Conservation (phyloP, 2,888 invertebrate genomes). For the Stenurella melanura region DNA sequence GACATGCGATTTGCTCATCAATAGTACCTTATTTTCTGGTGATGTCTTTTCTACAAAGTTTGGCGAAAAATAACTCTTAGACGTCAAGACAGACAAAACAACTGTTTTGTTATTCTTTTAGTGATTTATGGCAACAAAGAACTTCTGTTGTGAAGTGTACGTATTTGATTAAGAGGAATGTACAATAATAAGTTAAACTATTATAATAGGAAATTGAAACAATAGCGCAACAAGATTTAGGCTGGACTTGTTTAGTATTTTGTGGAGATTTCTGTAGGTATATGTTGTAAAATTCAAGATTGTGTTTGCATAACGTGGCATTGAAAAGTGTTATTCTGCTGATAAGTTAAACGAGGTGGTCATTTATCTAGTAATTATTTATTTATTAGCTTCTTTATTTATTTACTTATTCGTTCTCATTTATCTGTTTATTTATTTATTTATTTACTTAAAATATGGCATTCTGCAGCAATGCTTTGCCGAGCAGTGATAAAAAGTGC, state of each 20-base stretch:
- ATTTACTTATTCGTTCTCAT: too few species aligned
- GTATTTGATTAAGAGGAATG: background rate
- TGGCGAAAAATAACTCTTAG: constrained; percentile 13
- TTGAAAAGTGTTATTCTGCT: too few species aligned
- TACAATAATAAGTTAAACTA: background rate
- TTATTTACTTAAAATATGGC: too few species aligned
- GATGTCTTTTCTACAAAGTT: constrained; percentile 29
- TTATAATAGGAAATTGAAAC: background rate
- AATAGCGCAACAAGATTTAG: background rate
- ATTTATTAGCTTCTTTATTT: too few species aligned
- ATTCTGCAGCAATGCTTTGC: too few species aligned
- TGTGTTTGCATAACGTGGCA: too few species aligned
- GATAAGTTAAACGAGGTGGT: too few species aligned
- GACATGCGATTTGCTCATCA: constrained; percentile 52
- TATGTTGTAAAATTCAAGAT: too few species aligned
- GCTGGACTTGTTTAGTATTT: background rate
- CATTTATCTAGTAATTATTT: too few species aligned
- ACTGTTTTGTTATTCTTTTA: background rate
- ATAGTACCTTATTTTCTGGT: constrained; percentile 43
- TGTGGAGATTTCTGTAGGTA: too few species aligned
- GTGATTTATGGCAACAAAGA: constrained; percentile 26
- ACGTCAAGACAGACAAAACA: constrained; percentile 26
- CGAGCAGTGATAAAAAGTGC: too few species aligned
- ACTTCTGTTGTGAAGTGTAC: constrained; percentile 10
- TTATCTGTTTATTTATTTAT: too few species aligned